These are phyloP conservation scores for Leptinotarsa defecta DNA, from an alignment of 1,140 invertebrate genomes.

Conservation along the genomic window DNA sequence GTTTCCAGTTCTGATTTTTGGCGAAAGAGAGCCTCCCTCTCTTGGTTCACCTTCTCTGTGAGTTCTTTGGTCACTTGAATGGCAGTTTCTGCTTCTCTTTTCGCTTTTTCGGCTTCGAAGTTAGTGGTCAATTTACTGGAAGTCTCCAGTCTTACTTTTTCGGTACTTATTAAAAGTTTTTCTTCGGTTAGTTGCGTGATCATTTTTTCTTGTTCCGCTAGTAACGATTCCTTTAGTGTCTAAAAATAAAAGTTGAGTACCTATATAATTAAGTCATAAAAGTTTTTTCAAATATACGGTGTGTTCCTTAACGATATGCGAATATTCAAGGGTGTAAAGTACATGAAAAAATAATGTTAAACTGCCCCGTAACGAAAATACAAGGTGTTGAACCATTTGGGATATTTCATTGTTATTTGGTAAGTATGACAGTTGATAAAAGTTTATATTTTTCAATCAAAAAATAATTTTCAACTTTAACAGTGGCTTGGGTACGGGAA, in stretches of 20 bases:
- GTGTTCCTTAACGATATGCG: too few species aligned
- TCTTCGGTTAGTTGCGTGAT: conserved; percentile 58
- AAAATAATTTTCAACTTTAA: too few species aligned
- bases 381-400: too few species aligned
- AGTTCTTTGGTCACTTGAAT: conserved; percentile 59
- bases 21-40: conserved; percentile 56
- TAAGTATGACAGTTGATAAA: too few species aligned
- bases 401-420: too few species aligned
- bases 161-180: conserved; percentile 53
- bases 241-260: conserved; percentile 32
- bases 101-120: conserved; percentile 53
- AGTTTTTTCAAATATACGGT: too few species aligned
- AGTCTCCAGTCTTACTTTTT: conserved; percentile 57
- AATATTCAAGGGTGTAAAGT: too few species aligned
- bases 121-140: conserved; percentile 52
- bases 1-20: conserved; percentile 56
- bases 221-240: conserved; percentile 56
- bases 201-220: conserved; percentile 56
- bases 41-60: conserved; percentile 56
- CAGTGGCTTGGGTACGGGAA: too few species aligned
- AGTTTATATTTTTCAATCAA: too few species aligned
- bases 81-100: conserved; percentile 58
- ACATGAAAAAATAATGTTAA: too few species aligned
- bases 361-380: too few species aligned
- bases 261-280: too few species aligned